These are phyloP conservation scores for Thalassoma bifasciatum DNA, from an alignment of 2,113 vertebrate genomes.

Conservation along the genomic window DNA sequence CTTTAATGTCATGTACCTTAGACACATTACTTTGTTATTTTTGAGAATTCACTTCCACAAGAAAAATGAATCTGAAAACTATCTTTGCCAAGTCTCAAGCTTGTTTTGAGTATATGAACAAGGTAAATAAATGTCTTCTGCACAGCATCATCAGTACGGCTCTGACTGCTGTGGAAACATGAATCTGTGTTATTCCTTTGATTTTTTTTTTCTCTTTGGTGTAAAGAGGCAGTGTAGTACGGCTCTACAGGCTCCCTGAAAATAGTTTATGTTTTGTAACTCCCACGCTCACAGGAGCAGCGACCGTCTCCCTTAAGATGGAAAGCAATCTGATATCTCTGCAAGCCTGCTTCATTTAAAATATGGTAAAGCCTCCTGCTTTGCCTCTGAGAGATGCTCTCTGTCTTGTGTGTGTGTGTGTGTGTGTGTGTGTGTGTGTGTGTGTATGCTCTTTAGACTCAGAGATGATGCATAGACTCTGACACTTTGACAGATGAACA, in stretches of 20 bases:
- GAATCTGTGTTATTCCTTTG: constrained; percentile 60
- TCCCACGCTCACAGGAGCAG: constrained; percentile 68
- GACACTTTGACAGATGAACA: constrained; percentile 86
- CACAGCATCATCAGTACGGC: constrained; percentile 47
- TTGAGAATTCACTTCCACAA: constrained; percentile 23
- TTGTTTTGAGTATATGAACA: constrained; percentile 50
- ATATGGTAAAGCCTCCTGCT: constrained; percentile 76
- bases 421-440: constrained; percentile 28
- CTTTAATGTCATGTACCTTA: constrained; percentile 8
- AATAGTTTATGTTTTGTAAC: constrained; percentile 77
- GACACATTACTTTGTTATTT: constrained; percentile 28
- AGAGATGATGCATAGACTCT: constrained; percentile 81
- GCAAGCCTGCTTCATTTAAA: constrained; percentile 77
- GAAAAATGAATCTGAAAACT: constrained; percentile 27
- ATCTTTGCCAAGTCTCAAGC: constrained; percentile 28
- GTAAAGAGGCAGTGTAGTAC: constrained; percentile 62
- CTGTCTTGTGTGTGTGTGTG: constrained; percentile 53
- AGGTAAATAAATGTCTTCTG: constrained; percentile 59
- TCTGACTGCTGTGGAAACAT: constrained; percentile 50
- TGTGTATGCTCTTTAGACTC: constrained; percentile 58
- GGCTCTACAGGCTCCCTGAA: constrained; percentile 63
- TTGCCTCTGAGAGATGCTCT: constrained; percentile 72
- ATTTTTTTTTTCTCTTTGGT: constrained; percentile 57
- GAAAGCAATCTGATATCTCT: constrained; percentile 77
- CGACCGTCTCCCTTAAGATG: constrained; percentile 70